These are phyloP conservation scores for Adelphocoris suturalis DNA, from an alignment of 2,888 invertebrate species.

Conservation along the genomic window DNA sequence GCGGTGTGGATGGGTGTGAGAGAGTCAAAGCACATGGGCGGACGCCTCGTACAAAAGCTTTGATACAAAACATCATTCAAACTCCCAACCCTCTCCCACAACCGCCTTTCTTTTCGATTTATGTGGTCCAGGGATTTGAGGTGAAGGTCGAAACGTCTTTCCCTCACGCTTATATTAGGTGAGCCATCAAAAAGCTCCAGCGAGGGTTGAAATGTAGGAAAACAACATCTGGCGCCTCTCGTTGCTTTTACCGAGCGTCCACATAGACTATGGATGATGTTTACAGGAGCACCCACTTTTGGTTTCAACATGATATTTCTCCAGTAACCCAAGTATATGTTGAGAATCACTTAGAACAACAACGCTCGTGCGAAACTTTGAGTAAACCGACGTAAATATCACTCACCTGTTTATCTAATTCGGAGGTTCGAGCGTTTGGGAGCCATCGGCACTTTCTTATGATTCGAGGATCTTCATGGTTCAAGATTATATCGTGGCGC, in stretches of 20 bases:
- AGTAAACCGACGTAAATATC: too few relatives aligned
- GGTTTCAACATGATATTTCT: too few relatives aligned
- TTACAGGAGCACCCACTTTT: not conserved
- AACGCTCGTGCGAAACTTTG: too few relatives aligned
- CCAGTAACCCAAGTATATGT: too few relatives aligned
- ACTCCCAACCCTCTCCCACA: not conserved
- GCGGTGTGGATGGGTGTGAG: too few relatives aligned
- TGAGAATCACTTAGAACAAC: too few relatives aligned
- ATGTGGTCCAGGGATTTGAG: constrained; percentile 24
- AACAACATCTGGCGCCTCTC: constrained; percentile 11
- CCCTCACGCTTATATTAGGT: not conserved
- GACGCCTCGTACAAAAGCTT: constrained; percentile 38
- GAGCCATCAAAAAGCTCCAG: constrained; percentile 5
- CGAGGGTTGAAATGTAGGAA: not conserved
- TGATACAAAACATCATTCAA: constrained; percentile 51
- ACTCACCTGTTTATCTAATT: too few relatives aligned
- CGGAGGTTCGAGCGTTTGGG: too few relatives aligned
- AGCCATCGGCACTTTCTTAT: too few relatives aligned
- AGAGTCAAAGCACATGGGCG: constrained; percentile 35
- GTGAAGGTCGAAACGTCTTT: constrained; percentile 6
- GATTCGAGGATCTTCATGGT: too few relatives aligned
- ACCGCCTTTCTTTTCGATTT: not conserved
- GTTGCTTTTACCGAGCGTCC: not conserved
- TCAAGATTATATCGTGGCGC: too few relatives aligned
- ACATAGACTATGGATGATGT: not conserved